A percentile compares a stretch with the other conserved stretches of the same genome.
Conservation (phyloP, 2,113 vertebrate genomes). For the Mobula birostris region DNA sequence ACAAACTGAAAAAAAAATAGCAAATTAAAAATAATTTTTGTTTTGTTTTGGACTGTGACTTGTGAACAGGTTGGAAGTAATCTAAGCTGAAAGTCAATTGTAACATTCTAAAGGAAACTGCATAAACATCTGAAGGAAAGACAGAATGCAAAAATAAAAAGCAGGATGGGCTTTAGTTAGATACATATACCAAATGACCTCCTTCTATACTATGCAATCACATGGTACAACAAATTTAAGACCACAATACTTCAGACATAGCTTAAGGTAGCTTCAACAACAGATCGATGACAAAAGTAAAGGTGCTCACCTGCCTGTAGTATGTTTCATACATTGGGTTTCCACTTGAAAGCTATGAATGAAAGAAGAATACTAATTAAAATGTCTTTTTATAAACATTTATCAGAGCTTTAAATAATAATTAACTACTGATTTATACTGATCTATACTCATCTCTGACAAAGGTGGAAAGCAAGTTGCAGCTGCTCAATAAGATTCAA, state of each 20-base stretch:
- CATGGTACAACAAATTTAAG: background rate
- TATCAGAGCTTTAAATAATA: background rate
- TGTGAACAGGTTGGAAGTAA: too few species aligned
- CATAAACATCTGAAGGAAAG: too few species aligned
- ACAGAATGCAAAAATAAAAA: too few species aligned
- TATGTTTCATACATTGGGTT: constrained; percentile 84
- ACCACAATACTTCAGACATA: background rate
- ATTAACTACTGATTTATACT: background rate
- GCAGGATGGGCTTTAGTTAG: too few species aligned
- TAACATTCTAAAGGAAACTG: too few species aligned
- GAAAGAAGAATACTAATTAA: constrained; percentile 39
- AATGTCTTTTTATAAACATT: background rate
- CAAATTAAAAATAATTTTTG: too few species aligned
- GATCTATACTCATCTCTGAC: background rate
- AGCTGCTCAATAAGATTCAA: background rate
- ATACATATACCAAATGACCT: background rate
- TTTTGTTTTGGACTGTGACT: too few species aligned
- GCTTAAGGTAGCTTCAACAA: background rate
- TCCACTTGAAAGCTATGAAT: constrained; percentile 72
- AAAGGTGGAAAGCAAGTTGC: background rate
- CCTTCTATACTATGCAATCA: background rate
- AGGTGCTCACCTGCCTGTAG: constrained; percentile 80
- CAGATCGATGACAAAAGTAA: background rate
- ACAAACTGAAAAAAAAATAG: background rate
- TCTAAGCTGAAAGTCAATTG: too few species aligned